Base-by-base conservation (phyloP, 2,113 vertebrate species). In the Onychostruthus taczanowskii region DNA sequence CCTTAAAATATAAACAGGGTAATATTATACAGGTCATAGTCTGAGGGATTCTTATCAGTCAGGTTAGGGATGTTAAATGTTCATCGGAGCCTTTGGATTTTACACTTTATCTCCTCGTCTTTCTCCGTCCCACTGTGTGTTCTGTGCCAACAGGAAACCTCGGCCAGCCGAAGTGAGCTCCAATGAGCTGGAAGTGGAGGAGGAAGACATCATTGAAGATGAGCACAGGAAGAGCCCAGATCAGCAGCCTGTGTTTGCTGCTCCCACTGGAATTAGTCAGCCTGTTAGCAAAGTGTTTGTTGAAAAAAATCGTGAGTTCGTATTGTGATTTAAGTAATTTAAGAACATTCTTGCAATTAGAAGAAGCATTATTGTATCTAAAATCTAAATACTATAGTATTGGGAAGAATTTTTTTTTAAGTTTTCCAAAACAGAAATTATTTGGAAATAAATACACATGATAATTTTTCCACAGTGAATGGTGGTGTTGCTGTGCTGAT, bases 241-340 rank as follows among this genome's bases (percentile, higher is more conserved):
- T 23, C 99, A 98, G 39, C 98, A 98, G 62, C 97, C 98, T 61
- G 89, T 99, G 58, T 99, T 99, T 94, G 97, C 98, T 3, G 98
- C 98, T 37, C 98, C 99, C 11, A 98, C 97, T 49, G 98, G 98
- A 28, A 94, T 97, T 82, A 99, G 99, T 97, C 99, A 99, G 94
- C 99, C 99, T 14, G 98, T 99, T 30, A 98, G 98, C 90, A 99
- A 99, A 96, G 98, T 99, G 30, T 99, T 99, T 63, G 98, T 99
- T 21, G 99, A 99, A 97, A 98, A 98, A 96, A 99, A 96, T 95
- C 98, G 99, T 99, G 97, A 98, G 99, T 98, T 59, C 31, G 27
- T 89, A n/a, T 77, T 93, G 24, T 61, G 67, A 50, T 37, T 64
- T 76, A 47, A 86, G 30, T 58, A 67, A 84, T 59, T 46, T 41